These are phyloP conservation scores for Neoascia interrupta DNA, from an alignment of 2,888 invertebrate species.

Conservation along the genomic window DNA sequence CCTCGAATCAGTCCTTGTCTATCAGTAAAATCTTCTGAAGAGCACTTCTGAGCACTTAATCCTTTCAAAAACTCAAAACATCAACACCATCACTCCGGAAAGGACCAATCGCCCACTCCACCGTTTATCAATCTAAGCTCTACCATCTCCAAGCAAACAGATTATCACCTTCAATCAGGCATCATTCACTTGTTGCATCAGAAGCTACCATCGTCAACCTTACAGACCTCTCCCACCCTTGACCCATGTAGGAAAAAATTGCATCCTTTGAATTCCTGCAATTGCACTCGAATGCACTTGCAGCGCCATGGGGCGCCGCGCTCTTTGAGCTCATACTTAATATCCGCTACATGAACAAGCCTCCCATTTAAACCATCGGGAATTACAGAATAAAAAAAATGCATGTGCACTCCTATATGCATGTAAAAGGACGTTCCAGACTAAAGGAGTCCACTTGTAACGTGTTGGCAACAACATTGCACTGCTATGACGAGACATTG, in stretches of 20 bases:
- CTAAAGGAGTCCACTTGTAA: slow-evolving; percentile 36
- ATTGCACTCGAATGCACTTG: slow-evolving; percentile 68
- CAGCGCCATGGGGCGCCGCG: slow-evolving; percentile 47
- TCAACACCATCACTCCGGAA: slow-evolving; percentile 10
- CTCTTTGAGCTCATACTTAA: slow-evolving; percentile 51
- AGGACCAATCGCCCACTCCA: slow-evolving; percentile 35
- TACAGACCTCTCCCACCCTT: slow-evolving; percentile 27
- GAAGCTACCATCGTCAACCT: slow-evolving; percentile 18
- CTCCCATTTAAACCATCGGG: slow-evolving; percentile 51
- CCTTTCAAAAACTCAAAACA: slow-evolving; percentile 25
- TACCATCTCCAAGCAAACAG: slow-evolving; percentile 27
- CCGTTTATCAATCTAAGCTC: slow-evolving; percentile 10
- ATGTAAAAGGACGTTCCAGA: slow-evolving; percentile 35
- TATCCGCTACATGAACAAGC: slow-evolving; percentile 38
- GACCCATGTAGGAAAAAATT: slow-evolving; percentile 20
- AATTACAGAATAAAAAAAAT: slow-evolving; percentile 19
- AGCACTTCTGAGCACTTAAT: slow-evolving; percentile 20
- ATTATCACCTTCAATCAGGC: slow-evolving; percentile 57
- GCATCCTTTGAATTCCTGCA: slow-evolving; percentile 59
- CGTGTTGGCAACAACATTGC: slow-evolving; percentile 15
- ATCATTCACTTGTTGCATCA: slow-evolving; percentile 39
- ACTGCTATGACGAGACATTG: neutral
- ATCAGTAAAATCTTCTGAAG: slow-evolving; percentile 6
- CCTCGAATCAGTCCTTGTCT: too few relatives aligned
- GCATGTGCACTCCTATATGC: slow-evolving; percentile 5